These are phyloP conservation scores for Galaxias olidus DNA, from an alignment of 2,797 vertebrate species.

Conservation along the genomic window DNA sequence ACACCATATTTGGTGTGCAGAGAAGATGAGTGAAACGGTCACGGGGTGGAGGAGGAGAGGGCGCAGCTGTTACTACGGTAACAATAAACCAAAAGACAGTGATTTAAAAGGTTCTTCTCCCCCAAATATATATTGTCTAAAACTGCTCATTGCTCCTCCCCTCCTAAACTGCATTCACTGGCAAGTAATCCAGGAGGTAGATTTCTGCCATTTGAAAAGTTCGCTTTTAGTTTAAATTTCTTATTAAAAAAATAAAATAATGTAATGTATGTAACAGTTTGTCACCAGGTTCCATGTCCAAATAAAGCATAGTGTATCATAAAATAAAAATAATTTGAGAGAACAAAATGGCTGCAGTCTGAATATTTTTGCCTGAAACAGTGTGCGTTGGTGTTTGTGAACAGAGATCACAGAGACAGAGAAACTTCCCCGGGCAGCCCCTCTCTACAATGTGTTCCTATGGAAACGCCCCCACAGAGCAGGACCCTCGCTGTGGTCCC, in stretches of 20 bases:
- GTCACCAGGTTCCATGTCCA: constrained; percentile 80
- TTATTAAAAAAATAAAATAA: constrained; percentile 37
- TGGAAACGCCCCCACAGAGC: neutral
- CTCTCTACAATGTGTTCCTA: neutral
- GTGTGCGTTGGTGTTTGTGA: constrained; percentile 70
- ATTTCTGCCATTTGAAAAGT: constrained; percentile 52
- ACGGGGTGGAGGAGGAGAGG: too few species aligned
- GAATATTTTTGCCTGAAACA: constrained; percentile 69
- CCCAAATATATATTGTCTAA: constrained; percentile 5
- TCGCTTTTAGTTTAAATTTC: constrained; percentile 54
- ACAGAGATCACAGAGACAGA: constrained; percentile 74
- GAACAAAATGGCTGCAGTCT: constrained; percentile 74
- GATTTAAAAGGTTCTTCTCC: constrained; percentile 33
- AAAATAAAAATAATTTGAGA: constrained; percentile 49
- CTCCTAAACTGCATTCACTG: constrained; percentile 42
- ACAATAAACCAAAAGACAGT: constrained; percentile 1
- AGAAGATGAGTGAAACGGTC: too few species aligned
- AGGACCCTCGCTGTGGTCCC: too few species aligned
- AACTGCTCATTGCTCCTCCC: constrained; percentile 26
- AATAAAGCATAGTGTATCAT: constrained; percentile 85
- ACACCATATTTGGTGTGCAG: too few species aligned
- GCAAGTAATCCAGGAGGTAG: constrained; percentile 60
- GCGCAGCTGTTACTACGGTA: too few species aligned
- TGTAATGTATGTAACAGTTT: constrained; percentile 67
- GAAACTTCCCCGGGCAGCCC: constrained; percentile 49